Conservation (phyloP, 2,113 vertebrate species). For the Willisornis vidua region DNA sequence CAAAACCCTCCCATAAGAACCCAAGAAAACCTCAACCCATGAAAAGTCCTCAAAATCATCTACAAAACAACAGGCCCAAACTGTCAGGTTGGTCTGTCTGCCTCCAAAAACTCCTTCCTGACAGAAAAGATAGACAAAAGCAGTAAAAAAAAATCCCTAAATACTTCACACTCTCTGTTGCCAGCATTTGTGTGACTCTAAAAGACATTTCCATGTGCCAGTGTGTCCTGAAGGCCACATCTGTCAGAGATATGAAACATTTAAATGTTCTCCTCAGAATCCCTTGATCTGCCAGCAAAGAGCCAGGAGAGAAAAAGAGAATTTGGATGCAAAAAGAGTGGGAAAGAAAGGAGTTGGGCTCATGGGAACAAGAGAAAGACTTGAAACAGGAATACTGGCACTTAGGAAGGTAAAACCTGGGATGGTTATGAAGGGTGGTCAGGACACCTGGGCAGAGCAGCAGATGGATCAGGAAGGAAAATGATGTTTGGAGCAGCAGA, state of each 20-base stretch:
- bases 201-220: background rate
- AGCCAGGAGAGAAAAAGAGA: background rate
- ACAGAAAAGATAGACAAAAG: background rate
- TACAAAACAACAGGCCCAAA: background rate
- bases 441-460: background rate
- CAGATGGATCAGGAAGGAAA: background rate
- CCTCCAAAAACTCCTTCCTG: background rate
- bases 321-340: background rate
- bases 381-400: background rate
- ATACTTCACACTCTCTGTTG: background rate
- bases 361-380: background rate
- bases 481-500: background rate
- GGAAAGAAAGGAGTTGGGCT: background rate
- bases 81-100: background rate
- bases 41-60: background rate
- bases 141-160: accelerated
- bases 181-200: background rate
- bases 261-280: background rate
- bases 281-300: background rate
- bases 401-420: background rate
- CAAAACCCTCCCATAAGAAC: too few relatives aligned
- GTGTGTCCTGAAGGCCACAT: background rate
- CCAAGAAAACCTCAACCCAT: background rate
- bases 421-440: background rate
- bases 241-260: background rate